Percentiles rank a stretch among this genome's conserved stretches.
Evolutionary conservation across 2,888 invertebrate species (phyloP).

Genomic region (Polyommatus iphigenia): DNA sequence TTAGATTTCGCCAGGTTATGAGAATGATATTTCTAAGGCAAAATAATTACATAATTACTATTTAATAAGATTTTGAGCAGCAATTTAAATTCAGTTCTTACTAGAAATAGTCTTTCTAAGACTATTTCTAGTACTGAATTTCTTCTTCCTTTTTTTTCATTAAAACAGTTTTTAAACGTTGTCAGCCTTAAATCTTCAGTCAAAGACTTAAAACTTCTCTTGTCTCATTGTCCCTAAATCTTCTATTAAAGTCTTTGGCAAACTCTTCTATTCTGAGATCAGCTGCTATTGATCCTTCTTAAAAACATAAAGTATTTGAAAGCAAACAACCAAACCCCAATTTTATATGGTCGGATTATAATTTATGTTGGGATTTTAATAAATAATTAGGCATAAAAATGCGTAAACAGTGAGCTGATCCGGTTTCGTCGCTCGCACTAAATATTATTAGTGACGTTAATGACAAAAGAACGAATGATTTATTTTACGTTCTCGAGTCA

Average conservation of each 20-base stretch:
- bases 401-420: slow-evolving; percentile 71
- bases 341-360: slow-evolving; percentile 50
- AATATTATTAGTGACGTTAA: slow-evolving; percentile 77
- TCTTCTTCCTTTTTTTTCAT: too few species aligned
- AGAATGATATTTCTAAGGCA: too few species aligned
- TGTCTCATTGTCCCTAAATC: not conserved
- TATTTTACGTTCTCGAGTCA: slow-evolving; percentile 59
- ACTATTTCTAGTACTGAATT: too few species aligned
- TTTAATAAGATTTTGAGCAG: too few species aligned
- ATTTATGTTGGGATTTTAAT: slow-evolving; percentile 72
- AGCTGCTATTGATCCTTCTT: not conserved
- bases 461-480: slow-evolving; percentile 74
- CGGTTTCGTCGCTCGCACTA: slow-evolving; percentile 69
- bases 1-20: too few species aligned
- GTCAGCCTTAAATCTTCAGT: not conserved
- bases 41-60: too few species aligned
- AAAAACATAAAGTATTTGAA: not conserved
- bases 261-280: not conserved
- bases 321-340: slow-evolving; percentile 42
- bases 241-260: not conserved
- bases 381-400: slow-evolving; percentile 65
- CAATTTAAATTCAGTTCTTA: too few species aligned
- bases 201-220: not conserved
- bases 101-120: too few species aligned
- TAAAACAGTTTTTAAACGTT: not conserved